Conservation (phyloP, 2,888 invertebrate genomes). For the Synanthedon tipuliformis region DNA sequence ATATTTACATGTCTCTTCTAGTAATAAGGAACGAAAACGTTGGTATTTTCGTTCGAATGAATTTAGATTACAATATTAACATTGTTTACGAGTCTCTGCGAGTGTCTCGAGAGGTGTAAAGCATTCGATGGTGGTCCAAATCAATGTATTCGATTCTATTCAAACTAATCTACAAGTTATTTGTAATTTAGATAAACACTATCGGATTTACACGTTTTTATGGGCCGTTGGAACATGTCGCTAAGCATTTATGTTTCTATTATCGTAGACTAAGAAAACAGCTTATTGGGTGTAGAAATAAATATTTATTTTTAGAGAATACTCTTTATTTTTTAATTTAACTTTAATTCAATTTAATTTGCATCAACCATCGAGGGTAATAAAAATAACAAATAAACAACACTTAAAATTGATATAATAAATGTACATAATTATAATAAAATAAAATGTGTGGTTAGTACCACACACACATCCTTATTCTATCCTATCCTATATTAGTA, state of each 20-base stretch:
- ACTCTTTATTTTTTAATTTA: too few relatives aligned
- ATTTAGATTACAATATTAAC: conserved; percentile 54
- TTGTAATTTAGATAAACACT: not conserved
- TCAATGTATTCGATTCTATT: not conserved
- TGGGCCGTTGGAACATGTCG: not conserved
- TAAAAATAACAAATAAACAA: too few relatives aligned
- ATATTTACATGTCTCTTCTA: too few relatives aligned
- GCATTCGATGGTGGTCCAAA: conserved; percentile 29
- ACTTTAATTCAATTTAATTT: too few relatives aligned
- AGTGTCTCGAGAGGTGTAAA: conserved; percentile 25
- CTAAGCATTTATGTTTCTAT: not conserved
- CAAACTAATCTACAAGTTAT: not conserved
- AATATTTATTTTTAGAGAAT: too few relatives aligned
- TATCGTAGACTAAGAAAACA: not conserved
- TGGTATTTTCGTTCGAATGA: conserved; percentile 30
- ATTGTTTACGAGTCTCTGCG: conserved; percentile 34
- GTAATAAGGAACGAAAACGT: not conserved
- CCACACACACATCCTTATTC: too few relatives aligned
- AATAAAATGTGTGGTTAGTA: too few relatives aligned
- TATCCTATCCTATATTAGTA: too few relatives aligned
- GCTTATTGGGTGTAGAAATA: too few relatives aligned
- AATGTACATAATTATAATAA: too few relatives aligned
- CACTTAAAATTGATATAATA: too few relatives aligned
- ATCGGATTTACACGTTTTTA: not conserved
- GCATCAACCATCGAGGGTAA: too few relatives aligned